Evolutionary conservation across 2,888 invertebrate species (phyloP).

Genomic region (Tenthredo mesomela): DNA sequence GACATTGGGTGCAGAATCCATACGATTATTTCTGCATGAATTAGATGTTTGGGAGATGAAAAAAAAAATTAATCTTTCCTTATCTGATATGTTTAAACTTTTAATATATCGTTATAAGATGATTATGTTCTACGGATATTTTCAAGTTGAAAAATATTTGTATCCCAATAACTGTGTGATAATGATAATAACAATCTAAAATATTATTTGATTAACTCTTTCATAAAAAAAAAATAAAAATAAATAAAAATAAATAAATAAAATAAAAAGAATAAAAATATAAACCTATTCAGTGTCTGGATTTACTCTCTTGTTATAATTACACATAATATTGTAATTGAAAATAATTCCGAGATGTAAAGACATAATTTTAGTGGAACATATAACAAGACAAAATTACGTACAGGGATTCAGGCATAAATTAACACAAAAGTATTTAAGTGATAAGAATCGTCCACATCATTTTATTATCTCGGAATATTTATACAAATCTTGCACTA

Average conservation of each 20-base stretch:
- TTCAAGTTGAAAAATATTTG: background rate
- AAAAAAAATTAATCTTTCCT: background rate
- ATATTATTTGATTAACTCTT: background rate
- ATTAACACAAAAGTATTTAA: background rate
- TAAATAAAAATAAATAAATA: background rate
- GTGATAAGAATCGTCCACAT: background rate
- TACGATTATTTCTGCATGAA: background rate
- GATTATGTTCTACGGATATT: background rate
- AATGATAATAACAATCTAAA: constrained; percentile 33
- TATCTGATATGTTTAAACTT: background rate
- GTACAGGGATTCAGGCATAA: background rate
- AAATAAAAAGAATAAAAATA: background rate
- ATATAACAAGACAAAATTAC: background rate
- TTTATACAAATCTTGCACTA: background rate
- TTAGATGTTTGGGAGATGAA: background rate
- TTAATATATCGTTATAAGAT: background rate
- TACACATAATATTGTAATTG: background rate
- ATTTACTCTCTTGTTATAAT: background rate
- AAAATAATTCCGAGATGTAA: too few relatives aligned
- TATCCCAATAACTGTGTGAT: constrained; percentile 39
- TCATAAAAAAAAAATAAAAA: background rate
- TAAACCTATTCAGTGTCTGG: background rate
- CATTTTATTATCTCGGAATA: background rate
- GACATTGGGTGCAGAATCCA: background rate
- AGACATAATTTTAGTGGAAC: background rate